Base-by-base conservation (phyloP, 1,140 invertebrate species). In the Periplaneta americana region DNA sequence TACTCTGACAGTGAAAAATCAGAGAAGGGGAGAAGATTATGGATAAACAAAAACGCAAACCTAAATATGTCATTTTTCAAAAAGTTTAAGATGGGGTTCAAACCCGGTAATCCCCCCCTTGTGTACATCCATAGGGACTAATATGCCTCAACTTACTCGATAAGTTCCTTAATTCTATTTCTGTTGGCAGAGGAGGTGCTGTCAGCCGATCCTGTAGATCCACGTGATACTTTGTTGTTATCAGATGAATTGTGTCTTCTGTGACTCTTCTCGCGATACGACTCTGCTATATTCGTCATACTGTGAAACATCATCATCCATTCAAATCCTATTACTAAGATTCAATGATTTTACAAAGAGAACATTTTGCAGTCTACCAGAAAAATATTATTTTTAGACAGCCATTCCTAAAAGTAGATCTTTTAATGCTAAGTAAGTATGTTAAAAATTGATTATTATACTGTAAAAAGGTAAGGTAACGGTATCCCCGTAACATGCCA, bases 241-340 rank as follows among this genome's bases (percentile, higher is more conserved):
- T 89, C 88, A 88, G 88, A 89, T 0, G 88, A 89, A 80, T 88
- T 88, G 81, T 88, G 85, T 2, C 88, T 84, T n/a, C 87, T 85
- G 78, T 86, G 87, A 81, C 85, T 88, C 74, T 87, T 88, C 37
- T 89, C 88, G 74, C 85, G 87, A 80, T 89, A 89, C 0, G 88
- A 82, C 33, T 89, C 88, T 17, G 86, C 87, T 75, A 89, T 87
- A 75, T 88, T 89, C 66, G 84, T 88, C 80, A 85, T 85, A 79
- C 84, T 85, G 82, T 74, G 28, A 17, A 66, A 66, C 17, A 66
- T 66, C 28, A 33, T 22, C 35, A n/a, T 3, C 6, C 11, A 36
- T 77, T 34, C n/a, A 34, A 77, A 8, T 77, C 28, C n/a, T 2
- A 22, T 81, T 32, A 8, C n/a, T 18, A 17, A 28, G 76, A 11